phyloP scores from a whole-genome alignment of 2,888 invertebrate genomes.

The Nemotelus nigrinus region DNA sequence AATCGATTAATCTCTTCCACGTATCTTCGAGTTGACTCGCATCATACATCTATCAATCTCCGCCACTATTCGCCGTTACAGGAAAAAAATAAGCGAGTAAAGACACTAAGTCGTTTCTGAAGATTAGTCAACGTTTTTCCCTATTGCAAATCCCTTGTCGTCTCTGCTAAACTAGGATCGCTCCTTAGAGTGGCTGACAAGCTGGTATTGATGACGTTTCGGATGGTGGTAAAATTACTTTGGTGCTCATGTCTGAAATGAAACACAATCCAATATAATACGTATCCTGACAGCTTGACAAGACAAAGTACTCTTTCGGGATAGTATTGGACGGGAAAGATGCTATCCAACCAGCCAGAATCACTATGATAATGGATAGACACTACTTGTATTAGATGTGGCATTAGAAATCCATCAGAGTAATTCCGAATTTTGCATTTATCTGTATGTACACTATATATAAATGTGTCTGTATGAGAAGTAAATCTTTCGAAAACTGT shows the following conservation, averaged over 20 bases:
- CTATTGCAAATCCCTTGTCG: not conserved
- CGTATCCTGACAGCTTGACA: conserved; percentile 25
- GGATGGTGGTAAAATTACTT: not conserved
- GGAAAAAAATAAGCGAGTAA: no score
- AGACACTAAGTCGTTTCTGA: not conserved
- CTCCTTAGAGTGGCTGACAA: not conserved
- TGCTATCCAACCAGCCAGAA: not conserved
- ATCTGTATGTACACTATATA: conserved; percentile 4
- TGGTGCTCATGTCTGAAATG: not conserved
- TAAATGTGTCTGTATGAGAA: not conserved
- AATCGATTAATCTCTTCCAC: no score
- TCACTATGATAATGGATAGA: not conserved
- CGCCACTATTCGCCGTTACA: no score
- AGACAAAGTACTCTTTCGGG: conserved; percentile 1
- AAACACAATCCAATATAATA: conserved; percentile 18
- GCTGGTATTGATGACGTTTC: not conserved
- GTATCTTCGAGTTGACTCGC: no score
- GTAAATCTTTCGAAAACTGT: not conserved
- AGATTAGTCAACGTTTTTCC: conserved; percentile 15
- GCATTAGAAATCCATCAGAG: conserved; percentile 16
- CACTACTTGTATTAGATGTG: not conserved
- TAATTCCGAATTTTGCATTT: not conserved
- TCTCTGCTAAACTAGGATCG: not conserved
- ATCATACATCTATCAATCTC: no score
- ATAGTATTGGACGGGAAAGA: not conserved